Conservation (phyloP, 2,888 invertebrate genomes). For the Eupithecia subumbrata region DNA sequence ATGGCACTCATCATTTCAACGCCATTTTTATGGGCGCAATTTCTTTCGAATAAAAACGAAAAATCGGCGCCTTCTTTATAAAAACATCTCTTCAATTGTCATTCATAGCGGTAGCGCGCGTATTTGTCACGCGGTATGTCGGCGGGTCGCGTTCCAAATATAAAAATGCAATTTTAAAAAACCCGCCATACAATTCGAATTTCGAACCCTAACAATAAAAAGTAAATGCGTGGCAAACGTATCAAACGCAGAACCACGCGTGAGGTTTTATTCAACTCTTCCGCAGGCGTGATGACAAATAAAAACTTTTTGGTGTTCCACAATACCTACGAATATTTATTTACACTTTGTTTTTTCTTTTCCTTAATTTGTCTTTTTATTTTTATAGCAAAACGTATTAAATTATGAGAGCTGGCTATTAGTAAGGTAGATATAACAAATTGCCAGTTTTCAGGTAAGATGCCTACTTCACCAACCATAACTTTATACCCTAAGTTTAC, state of each 20-base stretch:
- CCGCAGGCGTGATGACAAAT: constrained; percentile 18
- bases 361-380: not conserved
- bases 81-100: constrained; percentile 84
- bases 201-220: constrained; percentile 79
- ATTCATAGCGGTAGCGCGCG: constrained; percentile 81
- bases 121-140: constrained; percentile 82
- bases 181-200: constrained; percentile 71
- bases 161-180: constrained; percentile 84
- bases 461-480: not conserved
- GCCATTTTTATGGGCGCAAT: constrained; percentile 81
- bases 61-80: constrained; percentile 71
- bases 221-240: constrained; percentile 71
- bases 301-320: not conserved
- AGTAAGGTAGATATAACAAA: too few species aligned
- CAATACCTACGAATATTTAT: not conserved
- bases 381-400: not conserved
- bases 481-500: not conserved
- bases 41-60: constrained; percentile 81
- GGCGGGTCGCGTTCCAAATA: constrained; percentile 81
- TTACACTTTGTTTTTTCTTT: not conserved
- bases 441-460: not conserved
- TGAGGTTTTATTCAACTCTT: constrained; percentile 54
- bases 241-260: constrained; percentile 65
- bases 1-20: constrained; percentile 81
- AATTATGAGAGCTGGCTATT: too few species aligned